Evolutionary conservation across 2,797 vertebrate species (phyloP), one percentile per base, ranked within the genome.

Genomic region (Rhodeus uyekii): DNA sequence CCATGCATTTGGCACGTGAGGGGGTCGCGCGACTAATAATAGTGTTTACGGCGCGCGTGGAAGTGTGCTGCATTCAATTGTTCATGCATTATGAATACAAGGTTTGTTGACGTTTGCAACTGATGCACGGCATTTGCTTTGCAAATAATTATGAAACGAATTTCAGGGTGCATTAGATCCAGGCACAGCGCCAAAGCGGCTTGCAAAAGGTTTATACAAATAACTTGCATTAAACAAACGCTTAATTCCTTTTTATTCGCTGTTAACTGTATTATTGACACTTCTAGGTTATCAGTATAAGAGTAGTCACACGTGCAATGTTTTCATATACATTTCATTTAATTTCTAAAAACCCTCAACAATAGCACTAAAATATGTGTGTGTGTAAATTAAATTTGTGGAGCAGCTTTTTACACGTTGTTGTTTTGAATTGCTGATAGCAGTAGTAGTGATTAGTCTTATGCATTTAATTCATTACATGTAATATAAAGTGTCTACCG

Each of bases 31-130:
- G 53, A 72, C 53, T 72, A 72, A 65, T 53, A 63, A 42, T 63
- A 50, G 68, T 34, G 78, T 80, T 73, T 44, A 50, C 39, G 14
- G 78, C 68, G 68, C 14, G 71, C n/a, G 27, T 42, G 61, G 4
- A 55, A 29, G 50, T 48, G 71, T 42, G 77, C 75, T 74, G 76
- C 69, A 64, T 83, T 78, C 8, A 48, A 22, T 64, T 46, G 27
- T 68, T 65, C 16, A 44, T 63, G 12, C 22, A 10, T 65, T 73
- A 64, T 36, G 22, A 72, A 72, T 55, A 44, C 29, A 63, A 73
- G 74, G 29, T 68, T 69, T 53, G 46, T 60, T 77, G 60, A 22
- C 27, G 19, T 60, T 79, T 32, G 46, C 67, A 36, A 68, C 27
- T 58, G 29, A 27, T 68, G 63, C 34, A 36, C 12, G 58, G 73